Evolutionary conservation across 2,888 invertebrate genomes (phyloP), one percentile per base, ranked within the genome.

Genomic region (Meteorus colon): DNA sequence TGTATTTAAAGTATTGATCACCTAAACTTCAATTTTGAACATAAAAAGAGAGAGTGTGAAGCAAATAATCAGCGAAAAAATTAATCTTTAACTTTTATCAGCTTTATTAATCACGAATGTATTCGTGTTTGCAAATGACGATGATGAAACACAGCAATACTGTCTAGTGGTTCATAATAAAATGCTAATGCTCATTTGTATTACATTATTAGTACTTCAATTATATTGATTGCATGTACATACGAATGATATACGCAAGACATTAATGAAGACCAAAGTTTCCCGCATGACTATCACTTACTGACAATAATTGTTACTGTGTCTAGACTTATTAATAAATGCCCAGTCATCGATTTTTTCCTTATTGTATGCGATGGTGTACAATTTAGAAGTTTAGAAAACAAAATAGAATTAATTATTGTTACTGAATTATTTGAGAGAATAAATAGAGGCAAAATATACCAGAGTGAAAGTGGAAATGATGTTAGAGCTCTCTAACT

Each of bases 291-390:
- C 55, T 55, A 55, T 55, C 48, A 19, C 19, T n/a, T 55, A 55
- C 55, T n/a, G n/a, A 48, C 16, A 48, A 48, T 55, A 55, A 55
- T 55, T 55, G 19, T 55, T 19, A 10, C n/a, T 55, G 8, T 55
- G 55, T 55, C 55, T 55, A 55, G 55, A 55, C 55, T 55, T 55
- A 55, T 55, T 8, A 55, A 55, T 31, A n/a, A 63, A 63, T n/a
- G 63, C 2, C 34, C 1, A 34, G 8, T 34, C 63, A 63, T 63
- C 29, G 31, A 66, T 41, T 14, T 24, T 66, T 41, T n/a, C 6
- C 34, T 6, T 19, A 34, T 41, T 66, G 12, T 34, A 2, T 12
- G 27, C 27, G 16, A 29, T 5, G 16, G 12, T 8, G 8, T 12
- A 41, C 41, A 12, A 41, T 12, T 34, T 34, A 34, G 8, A 34